Conservation (phyloP, 2,797 vertebrate species). For the Gobionotothen gibberifrons region DNA sequence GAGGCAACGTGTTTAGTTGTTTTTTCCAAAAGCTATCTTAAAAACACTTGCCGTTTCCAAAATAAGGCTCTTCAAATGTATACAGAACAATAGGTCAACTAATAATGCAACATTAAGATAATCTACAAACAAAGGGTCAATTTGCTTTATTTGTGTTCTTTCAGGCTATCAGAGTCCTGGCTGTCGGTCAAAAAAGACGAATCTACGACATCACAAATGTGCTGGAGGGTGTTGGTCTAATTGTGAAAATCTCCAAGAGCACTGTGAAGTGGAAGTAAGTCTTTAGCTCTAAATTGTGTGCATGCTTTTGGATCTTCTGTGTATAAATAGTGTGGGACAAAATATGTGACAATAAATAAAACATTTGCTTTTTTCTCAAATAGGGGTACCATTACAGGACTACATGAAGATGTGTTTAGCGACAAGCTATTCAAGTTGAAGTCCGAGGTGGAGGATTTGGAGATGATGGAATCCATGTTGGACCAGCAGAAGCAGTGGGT, state of each 20-base stretch:
- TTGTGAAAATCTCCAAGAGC: slow-evolving; percentile 94
- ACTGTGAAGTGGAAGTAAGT: slow-evolving; percentile 96
- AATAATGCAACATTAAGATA: too few relatives aligned
- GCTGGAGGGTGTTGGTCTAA: slow-evolving; percentile 93
- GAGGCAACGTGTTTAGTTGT: too few relatives aligned
- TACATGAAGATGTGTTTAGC: slow-evolving; percentile 84
- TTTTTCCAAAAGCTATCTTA: too few relatives aligned
- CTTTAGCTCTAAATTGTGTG: background rate
- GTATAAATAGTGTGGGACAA: background rate
- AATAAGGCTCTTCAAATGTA: too few relatives aligned
- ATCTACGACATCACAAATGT: slow-evolving; percentile 99
- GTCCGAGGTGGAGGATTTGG: slow-evolving; percentile 91
- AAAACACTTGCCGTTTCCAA: too few relatives aligned
- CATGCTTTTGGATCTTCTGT: background rate
- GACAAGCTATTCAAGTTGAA: slow-evolving; percentile 89
- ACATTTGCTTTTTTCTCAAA: slow-evolving; percentile 14
- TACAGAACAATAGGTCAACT: too few relatives aligned
- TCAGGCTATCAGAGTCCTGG: slow-evolving; percentile 90
- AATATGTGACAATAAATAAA: slow-evolving; percentile 9
- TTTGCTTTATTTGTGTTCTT: slow-evolving; percentile 2
- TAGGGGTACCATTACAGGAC: slow-evolving; percentile 89
- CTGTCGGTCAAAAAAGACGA: slow-evolving; percentile 91
- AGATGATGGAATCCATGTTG: slow-evolving; percentile 88
- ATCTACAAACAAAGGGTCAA: too few relatives aligned
- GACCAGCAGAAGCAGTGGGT: slow-evolving; percentile 93